Evolutionary conservation across 2,113 vertebrate species (phyloP).

Genomic region (Tonatia bakeri): DNA sequence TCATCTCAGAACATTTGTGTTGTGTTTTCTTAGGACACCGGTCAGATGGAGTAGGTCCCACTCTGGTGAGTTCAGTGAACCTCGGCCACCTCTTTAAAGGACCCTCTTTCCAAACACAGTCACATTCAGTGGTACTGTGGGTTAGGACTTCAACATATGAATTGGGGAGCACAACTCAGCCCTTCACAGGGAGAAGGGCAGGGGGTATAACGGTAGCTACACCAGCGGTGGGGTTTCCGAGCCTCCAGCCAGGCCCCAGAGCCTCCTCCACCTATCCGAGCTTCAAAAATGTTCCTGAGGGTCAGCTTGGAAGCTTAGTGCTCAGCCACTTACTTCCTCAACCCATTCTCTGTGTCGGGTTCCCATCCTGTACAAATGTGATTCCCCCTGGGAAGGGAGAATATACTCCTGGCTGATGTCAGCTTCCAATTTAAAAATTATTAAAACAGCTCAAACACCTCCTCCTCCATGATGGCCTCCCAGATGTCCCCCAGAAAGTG

Average conservation of each 20-base stretch:
- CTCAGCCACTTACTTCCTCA: no score
- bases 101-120: background rate
- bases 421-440: background rate
- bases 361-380: background rate
- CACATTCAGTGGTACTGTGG: background rate
- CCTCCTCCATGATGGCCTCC: background rate
- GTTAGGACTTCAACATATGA: background rate
- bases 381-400: background rate
- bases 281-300: background rate
- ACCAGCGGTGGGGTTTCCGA: background rate
- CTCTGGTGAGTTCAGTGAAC: background rate
- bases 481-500: background rate
- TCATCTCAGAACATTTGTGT: no score
- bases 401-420: background rate
- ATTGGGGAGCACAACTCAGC: background rate
- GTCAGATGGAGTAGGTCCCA: background rate
- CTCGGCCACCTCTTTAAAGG: background rate
- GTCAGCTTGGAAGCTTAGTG: no score
- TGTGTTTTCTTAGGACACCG: background rate
- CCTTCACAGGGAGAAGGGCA: background rate
- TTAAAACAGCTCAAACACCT: background rate
- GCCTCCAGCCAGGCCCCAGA: background rate
- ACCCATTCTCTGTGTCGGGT: background rate
- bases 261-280: background rate
- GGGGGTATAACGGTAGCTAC: accelerated